Evolutionary conservation across 92 coral and sea anemone species (phyloP).

Genomic region (Parazoanthus atlanticus): DNA sequence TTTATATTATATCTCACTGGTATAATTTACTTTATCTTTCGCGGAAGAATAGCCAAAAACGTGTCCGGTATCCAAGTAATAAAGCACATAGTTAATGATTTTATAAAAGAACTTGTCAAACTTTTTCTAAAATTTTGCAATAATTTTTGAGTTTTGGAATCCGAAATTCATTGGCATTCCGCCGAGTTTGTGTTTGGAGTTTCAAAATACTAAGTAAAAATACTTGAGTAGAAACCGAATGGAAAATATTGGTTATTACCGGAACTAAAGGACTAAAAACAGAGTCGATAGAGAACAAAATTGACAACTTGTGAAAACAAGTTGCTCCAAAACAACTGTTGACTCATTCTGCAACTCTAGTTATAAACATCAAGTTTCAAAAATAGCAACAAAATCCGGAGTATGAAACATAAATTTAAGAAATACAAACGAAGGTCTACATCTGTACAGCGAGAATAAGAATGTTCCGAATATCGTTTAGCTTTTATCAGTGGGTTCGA

Average conservation of each 20-base stretch:
- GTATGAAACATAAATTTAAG: neutral
- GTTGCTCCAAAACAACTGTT: neutral
- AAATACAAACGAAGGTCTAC: neutral
- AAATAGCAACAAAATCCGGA: neutral
- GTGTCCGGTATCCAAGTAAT: neutral
- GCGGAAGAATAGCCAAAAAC: neutral
- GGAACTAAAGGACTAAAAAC: slow-evolving; percentile 17
- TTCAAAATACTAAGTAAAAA: neutral
- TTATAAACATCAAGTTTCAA: neutral
- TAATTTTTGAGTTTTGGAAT: neutral
- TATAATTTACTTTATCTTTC: slow-evolving; percentile 20
- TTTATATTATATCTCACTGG: neutral
- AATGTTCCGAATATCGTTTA: neutral
- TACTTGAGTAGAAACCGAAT: neutral
- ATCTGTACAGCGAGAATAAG: neutral
- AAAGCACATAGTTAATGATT: neutral
- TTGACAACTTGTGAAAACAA: slow-evolving; percentile 9
- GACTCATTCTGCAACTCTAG: slow-evolving; percentile 8
- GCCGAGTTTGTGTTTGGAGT: neutral
- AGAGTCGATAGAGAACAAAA: neutral
- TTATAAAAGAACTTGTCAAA: neutral
- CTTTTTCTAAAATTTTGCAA: neutral
- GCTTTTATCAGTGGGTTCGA: neutral
- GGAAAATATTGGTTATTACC: neutral
- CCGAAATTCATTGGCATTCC: neutral